Base-by-base conservation (phyloP, 23 tunicate genomes). In the Trididemnum miniatum region DNA sequence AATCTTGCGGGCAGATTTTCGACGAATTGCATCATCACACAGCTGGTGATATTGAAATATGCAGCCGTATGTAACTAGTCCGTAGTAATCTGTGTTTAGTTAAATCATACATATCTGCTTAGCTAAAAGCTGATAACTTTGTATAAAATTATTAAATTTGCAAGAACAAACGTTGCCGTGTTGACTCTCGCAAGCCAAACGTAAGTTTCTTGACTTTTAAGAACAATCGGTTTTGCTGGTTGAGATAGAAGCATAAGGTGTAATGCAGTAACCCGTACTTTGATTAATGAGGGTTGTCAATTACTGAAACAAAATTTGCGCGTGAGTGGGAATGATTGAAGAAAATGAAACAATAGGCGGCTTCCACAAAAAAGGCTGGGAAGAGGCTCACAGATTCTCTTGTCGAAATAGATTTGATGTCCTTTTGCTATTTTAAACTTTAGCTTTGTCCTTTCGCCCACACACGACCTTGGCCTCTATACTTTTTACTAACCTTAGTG, bases 11-110 rank as follows among this genome's bases (percentile, higher is more conserved):
- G 9, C 15, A 15, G 15, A 44, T 44, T 44, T 44, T 44, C 54
- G 15, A 44, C 12, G 54, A 44, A 44, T 44, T 7, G 54, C 54
- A 44, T 7, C 54, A 7, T 15, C 15, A 44, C 12, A 9, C 54
- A 44, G 54, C 54, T 44, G 54, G 54, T 15, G 15, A 7, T 44
- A n/a, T n/a, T n/a, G n/a, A n/a, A n/a, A n/a, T n/a, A n/a, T n/a
- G n/a, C 9, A 44, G 54, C 9, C 15, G 54, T 15, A 7, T 44
- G 15, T 44, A 7, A 44, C 54, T 15, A 44, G 54, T 20, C n/a
- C n/a, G 67, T 62, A 62, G 67, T n/a, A 62, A 62, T 22, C 67
- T 62, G 23, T 62, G 67, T 62, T 62, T 62, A 26, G 67, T n/a
- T 62, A 26, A 62, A 12, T 62, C 67, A 62, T n/a, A 4, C n/a